phyloP scores from a whole-genome alignment of 1,140 invertebrate species.

The Conus ventricosus region DNA sequence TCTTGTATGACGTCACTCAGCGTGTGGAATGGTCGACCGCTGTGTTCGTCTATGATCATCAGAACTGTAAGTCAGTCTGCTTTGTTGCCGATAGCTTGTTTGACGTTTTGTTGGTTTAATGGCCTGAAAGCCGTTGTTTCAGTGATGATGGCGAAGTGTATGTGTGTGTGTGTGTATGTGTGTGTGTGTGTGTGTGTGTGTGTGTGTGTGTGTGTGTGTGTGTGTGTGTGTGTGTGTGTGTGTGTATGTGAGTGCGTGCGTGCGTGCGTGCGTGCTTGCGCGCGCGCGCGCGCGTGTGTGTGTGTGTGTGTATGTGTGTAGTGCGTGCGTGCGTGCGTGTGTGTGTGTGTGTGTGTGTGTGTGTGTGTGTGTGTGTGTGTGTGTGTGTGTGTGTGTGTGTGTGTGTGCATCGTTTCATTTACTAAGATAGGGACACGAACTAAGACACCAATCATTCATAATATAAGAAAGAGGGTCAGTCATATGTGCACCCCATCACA shows the following conservation, averaged over 20 bases:
- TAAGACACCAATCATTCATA: background rate
- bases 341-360: too few species aligned
- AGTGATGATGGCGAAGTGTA: too few species aligned
- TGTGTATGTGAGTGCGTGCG: background rate
- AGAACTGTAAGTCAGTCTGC: background rate
- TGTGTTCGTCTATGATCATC: background rate
- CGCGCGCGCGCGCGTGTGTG: too few species aligned
- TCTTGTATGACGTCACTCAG: conserved; percentile 2
- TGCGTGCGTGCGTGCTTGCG: too few species aligned
- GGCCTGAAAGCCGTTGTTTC: background rate
- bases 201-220: background rate
- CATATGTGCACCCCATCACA: background rate
- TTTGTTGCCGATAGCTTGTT: background rate
- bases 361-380: too few species aligned
- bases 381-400: too few species aligned
- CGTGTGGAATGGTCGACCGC: background rate
- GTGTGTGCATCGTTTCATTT: too few species aligned
- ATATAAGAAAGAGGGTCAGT: background rate
- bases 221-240: background rate
- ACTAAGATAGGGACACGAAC: too few species aligned
- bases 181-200: background rate
- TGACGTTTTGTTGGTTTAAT: background rate
- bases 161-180: background rate
- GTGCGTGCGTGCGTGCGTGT: too few species aligned
- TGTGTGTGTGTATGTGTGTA: too few species aligned